Evolutionary conservation across 2,797 vertebrate genomes (phyloP).

Genomic region (Clarias fuscus): DNA sequence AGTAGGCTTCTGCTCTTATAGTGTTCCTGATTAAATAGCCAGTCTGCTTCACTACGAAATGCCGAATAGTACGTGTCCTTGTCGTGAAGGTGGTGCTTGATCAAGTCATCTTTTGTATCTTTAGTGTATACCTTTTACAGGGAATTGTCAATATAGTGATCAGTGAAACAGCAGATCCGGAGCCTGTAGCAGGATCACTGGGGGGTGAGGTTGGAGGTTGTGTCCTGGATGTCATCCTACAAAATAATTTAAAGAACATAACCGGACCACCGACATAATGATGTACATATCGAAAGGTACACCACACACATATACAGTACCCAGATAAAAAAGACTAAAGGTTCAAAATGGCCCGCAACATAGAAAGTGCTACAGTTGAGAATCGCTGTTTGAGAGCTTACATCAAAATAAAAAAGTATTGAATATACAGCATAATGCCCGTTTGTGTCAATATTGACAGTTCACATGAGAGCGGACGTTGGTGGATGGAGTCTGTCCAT

Average conservation of each 20-base stretch:
- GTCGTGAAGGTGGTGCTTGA: not conserved
- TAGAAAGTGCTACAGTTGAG: not conserved
- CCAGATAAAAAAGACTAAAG: not conserved
- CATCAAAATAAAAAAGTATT: not conserved
- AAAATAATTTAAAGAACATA: not conserved
- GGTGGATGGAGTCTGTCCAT: too few species aligned
- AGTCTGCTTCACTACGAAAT: not conserved
- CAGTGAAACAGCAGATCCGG: not conserved
- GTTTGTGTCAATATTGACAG: not conserved
- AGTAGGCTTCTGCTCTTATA: not conserved
- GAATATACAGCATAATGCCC: not conserved
- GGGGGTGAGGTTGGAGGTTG: too few species aligned
- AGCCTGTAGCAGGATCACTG: too few species aligned
- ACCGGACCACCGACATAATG: not conserved
- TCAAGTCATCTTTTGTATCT: not conserved
- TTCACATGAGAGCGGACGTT: not conserved
- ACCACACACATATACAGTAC: not conserved
- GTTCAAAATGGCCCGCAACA: not conserved
- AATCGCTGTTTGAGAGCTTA: not conserved
- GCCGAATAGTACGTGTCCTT: not conserved
- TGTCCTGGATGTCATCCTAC: not conserved
- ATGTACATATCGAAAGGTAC: not conserved
- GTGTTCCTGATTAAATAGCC: not conserved
- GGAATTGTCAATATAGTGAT: not conserved
- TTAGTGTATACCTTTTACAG: not conserved